phyloP scores from a whole-genome alignment of 2,888 invertebrate genomes.

The Abrostola tripartita region DNA sequence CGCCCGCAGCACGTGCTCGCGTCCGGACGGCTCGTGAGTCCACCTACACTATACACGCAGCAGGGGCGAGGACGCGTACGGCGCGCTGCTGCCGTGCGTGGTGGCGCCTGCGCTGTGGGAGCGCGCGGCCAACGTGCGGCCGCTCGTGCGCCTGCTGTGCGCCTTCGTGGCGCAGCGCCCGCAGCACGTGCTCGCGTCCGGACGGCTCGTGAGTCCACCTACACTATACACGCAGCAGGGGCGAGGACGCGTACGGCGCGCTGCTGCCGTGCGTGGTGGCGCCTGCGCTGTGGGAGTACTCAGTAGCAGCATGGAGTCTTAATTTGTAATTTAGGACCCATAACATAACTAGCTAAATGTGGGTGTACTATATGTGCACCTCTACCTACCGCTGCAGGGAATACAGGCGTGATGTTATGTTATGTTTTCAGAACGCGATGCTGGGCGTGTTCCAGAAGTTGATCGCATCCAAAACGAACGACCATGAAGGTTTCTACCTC shows the following conservation, averaged over 20 bases:
- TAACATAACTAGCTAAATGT: no score
- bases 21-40: conserved; percentile 91
- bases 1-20: conserved; percentile 72
- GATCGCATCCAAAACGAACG: conserved; percentile 97
- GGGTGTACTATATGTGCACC: no score
- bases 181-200: conserved; percentile 81
- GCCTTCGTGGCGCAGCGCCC: conserved; percentile 91
- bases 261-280: conserved; percentile 96
- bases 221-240: not conserved
- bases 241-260: conserved; percentile 95
- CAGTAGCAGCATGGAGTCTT: no score
- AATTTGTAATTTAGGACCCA: not conserved
- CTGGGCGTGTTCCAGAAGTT: conserved; percentile 99
- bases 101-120: conserved; percentile 98
- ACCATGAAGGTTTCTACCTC: conserved; percentile 98
- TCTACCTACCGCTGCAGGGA: no score
- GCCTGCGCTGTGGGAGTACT: conserved; percentile 98
- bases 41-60: not conserved
- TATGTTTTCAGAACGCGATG: conserved; percentile 90
- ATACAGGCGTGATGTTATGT: conserved; percentile 2
- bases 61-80: conserved; percentile 92
- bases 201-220: conserved; percentile 90
- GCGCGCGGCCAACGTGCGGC: conserved; percentile 97
- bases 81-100: conserved; percentile 96
- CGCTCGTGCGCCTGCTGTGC: conserved; percentile 95